Evolutionary conservation across 2,797 vertebrate genomes (phyloP).

Genomic region (Pangasius macronema): DNA sequence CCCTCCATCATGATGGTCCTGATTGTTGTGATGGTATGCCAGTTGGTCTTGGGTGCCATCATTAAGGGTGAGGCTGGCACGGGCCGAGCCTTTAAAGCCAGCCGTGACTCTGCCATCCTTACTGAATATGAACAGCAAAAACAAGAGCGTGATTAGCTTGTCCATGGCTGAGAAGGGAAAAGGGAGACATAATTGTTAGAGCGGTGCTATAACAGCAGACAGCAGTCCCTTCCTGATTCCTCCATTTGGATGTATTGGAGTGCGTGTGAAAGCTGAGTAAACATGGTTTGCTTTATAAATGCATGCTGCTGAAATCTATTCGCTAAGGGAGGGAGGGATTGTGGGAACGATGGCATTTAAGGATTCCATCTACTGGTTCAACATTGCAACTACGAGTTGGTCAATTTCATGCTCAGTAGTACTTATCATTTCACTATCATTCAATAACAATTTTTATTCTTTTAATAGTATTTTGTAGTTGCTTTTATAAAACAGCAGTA

Average conservation of each 20-base stretch:
- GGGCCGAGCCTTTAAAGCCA: slow-evolving; percentile 10
- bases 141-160: not conserved
- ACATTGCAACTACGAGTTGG: not conserved
- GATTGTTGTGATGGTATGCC: slow-evolving; percentile 18
- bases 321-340: not conserved
- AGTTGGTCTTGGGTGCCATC: not conserved
- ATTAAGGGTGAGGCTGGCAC: slow-evolving; percentile 6
- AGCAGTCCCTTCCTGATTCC: slow-evolving; percentile 10
- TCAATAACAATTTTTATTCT: not conserved
- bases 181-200: slow-evolving; percentile 43
- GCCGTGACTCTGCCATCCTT: slow-evolving; percentile 19
- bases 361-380: slow-evolving; percentile 38
- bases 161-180: slow-evolving; percentile 42
- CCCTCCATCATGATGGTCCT: not conserved
- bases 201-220: slow-evolving; percentile 1
- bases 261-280: slow-evolving; percentile 3
- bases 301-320: slow-evolving; percentile 2
- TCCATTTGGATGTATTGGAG: slow-evolving; percentile 13
- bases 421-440: not conserved
- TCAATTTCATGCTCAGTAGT: not conserved
- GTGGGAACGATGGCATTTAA: not conserved
- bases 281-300: slow-evolving; percentile 19
- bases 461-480: not conserved
- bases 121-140: slow-evolving; percentile 33
- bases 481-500: not conserved